Base-by-base conservation (phyloP, 2,888 invertebrate genomes). In the Meganola albula region DNA sequence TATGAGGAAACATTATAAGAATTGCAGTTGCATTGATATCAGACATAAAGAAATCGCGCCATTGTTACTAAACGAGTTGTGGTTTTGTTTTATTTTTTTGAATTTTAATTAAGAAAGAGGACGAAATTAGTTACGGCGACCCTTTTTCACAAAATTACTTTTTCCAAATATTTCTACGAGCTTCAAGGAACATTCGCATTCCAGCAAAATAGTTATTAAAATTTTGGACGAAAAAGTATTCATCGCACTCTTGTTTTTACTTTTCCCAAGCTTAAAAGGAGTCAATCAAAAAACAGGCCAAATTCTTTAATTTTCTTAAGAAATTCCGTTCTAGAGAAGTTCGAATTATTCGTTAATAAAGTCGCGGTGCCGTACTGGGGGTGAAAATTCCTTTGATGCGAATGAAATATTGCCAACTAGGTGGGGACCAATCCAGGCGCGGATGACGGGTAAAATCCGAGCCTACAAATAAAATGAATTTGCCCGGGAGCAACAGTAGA, bases 381-480 rank as follows among this genome's bases (percentile, higher is more conserved):
- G 65, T 59, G 65, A 62, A 61, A 70, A 73, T 74, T 75, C 73
- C 74, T 83, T 80, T 80, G 79, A 79, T 71, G 75, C 64, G 68
- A 70, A 68, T 77, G 79, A 79, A 82, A 80, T 78, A 80, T 78
- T 73, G 75, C 72, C 71, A 53, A 53, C 53, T 75, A 71, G 67
- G 58, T 55, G 35, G 52, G 56, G 63, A 55, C 63, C 63, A 60
- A 72, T 68, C 60, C 58, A 44, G 60, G 48, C 54, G 62, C 59
- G 69, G 66, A 68, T 72, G 78, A 75, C 78, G 72, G 63, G 64
- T 63, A 70, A 58, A 80, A 80, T 79, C 75, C 73, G 69, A 64
- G 77, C 74, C 76, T 74, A 74, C 76, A 76, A 79, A 80, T 78
- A 82, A 83, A 85, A 83, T 77, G 80, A 79, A 76, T 79, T 75